Percentiles rank a stretch among this genome's conserved stretches.
phyloP scores from a whole-genome alignment of 2,888 invertebrate species.

The Auanema sp. region DNA sequence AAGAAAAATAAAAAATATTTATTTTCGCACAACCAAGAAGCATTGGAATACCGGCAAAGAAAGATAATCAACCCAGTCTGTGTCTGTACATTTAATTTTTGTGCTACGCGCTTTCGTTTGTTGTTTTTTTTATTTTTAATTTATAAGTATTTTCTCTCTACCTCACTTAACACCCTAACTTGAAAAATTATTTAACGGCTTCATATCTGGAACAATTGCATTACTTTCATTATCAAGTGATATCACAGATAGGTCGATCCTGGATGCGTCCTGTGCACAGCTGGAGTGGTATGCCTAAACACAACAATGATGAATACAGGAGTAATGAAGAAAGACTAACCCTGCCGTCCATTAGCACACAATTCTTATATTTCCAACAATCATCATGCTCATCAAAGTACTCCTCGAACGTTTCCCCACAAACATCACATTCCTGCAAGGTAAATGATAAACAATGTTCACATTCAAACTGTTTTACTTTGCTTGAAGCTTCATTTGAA shows the following conservation, averaged over 20 bases:
- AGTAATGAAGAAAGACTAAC: conserved; percentile 24
- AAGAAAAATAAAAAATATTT: too few species aligned
- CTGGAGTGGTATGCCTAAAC: conserved; percentile 16
- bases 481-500: conserved; percentile 1
- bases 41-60: too few species aligned
- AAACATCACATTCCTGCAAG: conserved; percentile 79
- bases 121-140: too few species aligned
- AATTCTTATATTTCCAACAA: conserved; percentile 82
- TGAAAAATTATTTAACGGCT: too few species aligned
- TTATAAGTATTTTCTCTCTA: too few species aligned
- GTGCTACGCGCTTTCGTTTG: too few species aligned
- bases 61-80: too few species aligned
- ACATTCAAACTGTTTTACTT: neutral
- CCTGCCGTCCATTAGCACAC: conserved; percentile 31
- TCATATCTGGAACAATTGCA: too few species aligned
- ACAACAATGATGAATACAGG: neutral
- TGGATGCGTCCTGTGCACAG: conserved; percentile 19
- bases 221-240: too few species aligned
- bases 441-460: neutral
- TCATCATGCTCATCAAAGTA: conserved; percentile 96
- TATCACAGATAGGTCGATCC: conserved; percentile 1
- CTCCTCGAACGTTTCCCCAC: conserved; percentile 88
- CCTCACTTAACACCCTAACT: too few species aligned
- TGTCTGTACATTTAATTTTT: too few species aligned
- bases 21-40: too few species aligned